A percentile compares a stretch with the other conserved stretches of the same genome.
Conservation (phyloP, 2,797 vertebrate species). For the Cheirogaleus major region DNA sequence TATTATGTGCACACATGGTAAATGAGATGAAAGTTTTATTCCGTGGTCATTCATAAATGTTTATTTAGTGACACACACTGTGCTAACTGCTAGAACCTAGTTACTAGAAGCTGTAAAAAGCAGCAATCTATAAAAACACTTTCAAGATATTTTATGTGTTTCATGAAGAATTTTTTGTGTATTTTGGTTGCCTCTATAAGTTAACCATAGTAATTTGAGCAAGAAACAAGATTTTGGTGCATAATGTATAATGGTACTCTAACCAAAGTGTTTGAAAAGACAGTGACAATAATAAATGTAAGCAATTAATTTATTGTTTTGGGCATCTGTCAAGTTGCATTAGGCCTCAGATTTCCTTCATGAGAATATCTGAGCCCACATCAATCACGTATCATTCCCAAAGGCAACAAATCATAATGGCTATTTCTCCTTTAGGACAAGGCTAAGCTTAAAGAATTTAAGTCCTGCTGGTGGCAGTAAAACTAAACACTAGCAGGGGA, state of each 20-base stretch:
- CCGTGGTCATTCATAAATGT: neutral
- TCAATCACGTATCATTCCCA: slow-evolving; percentile 27
- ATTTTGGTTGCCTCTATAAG: neutral
- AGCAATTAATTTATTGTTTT: slow-evolving; percentile 50
- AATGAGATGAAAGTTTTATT: neutral
- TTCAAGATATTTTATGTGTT: neutral
- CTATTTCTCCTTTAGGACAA: slow-evolving; percentile 40
- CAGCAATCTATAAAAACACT: neutral
- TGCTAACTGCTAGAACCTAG: neutral
- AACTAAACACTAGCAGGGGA: neutral
- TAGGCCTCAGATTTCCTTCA: slow-evolving; percentile 70
- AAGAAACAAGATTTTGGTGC: neutral
- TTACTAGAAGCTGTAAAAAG: neutral
- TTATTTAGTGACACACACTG: neutral
- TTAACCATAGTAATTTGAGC: neutral
- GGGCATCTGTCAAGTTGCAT: slow-evolving; percentile 31
- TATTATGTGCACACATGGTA: neutral
- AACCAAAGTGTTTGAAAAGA: slow-evolving; percentile 1
- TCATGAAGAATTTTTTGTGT: neutral
- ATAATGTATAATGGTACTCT: neutral
- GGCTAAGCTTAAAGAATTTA: slow-evolving; percentile 41
- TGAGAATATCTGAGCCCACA: slow-evolving; percentile 14
- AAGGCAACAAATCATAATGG: slow-evolving; percentile 17
- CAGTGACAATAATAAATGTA: slow-evolving; percentile 41
- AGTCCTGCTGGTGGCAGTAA: neutral